Base-by-base conservation (phyloP, 2,888 invertebrate species). In the Gordius sp. region DNA sequence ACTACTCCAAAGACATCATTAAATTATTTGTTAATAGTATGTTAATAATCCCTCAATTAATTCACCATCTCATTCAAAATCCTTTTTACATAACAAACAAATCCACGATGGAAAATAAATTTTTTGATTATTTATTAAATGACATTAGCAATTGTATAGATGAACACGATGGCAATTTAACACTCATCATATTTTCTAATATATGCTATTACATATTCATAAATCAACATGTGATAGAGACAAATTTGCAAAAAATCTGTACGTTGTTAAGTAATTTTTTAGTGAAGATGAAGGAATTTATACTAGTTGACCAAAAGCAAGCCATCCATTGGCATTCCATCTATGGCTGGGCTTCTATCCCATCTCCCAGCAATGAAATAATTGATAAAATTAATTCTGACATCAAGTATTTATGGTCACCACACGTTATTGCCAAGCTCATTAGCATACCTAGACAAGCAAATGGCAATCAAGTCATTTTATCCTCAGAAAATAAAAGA, bases 71-170 rank as follows among this genome's bases (percentile, higher is more conserved):
- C 20, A 4, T 20, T n/a, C 4, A 8, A 8, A 13, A 47, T 47
- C 47, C 47, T n/a, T 47, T 18, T 47, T 47, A 33, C n/a, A 33
- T 33, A 13, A n/a, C 39, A 33, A 33, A 33, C n/a, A 33, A 33
- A 33, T 8, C n/a, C 8, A 33, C 8, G 39, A 13, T 13, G 8
- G 39, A 33, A 13, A n/a, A 33, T 13, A 33, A 33, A 8, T n/a
- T 33, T 13, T 33, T 33, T 8, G 8, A 33, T 13, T 33, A 33
- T 33, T 33, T 33, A 33, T 33, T 33, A 13, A 33, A 33, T 33
- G 39, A 33, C n/a, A 33, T 33, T 33, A 8, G 8, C 39, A 33
- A 13, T 33, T 13, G 39, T 33, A 33, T 33, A 13, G 8, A 33
- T 33, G n/a, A 33, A 13, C 8, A 33, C n/a, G 8, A 13, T 33